phyloP scores from a whole-genome alignment of 2,797 vertebrate genomes.

The Hephaestus fuliginosus region DNA sequence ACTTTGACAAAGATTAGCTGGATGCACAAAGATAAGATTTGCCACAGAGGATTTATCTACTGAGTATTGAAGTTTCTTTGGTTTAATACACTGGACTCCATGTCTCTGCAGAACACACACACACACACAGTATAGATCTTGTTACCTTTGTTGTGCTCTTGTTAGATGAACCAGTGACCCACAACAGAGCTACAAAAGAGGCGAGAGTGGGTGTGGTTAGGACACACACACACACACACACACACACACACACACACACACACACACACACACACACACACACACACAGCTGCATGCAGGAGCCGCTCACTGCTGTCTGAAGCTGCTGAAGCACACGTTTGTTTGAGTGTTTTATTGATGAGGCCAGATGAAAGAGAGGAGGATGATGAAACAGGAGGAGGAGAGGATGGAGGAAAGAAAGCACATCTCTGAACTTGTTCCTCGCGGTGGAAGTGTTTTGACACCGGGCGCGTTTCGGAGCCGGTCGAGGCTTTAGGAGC shows the following conservation, averaged over 20 bases:
- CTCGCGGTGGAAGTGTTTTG: neutral
- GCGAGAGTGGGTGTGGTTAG: conserved; percentile 18
- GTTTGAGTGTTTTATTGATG: conserved; percentile 79
- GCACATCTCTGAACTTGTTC: neutral
- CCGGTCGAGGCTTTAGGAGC: neutral
- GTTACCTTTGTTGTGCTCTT: conserved; percentile 51
- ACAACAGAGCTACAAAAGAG: conserved; percentile 35
- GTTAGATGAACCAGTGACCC: conserved; percentile 48
- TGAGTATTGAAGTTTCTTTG: no score
- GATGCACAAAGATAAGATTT: no score
- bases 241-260: conserved; percentile 21
- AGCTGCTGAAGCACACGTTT: conserved; percentile 55
- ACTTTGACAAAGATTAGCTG: no score
- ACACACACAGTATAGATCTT: conserved; percentile 16
- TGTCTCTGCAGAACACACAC: neutral
- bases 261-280: conserved; percentile 28
- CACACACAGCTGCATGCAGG: conserved; percentile 18
- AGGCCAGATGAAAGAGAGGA: conserved; percentile 48
- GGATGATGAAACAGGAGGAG: conserved; percentile 5
- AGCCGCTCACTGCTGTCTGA: conserved; percentile 64
- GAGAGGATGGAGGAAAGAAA: conserved; percentile 17
- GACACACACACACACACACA: conserved; percentile 20
- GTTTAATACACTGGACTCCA: no score
- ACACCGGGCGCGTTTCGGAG: neutral
- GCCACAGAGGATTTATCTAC: no score